Evolutionary conservation across 2,888 invertebrate species (phyloP), one percentile per base, ranked within the genome.

Genomic region (Drosophila tripunctata): DNA sequence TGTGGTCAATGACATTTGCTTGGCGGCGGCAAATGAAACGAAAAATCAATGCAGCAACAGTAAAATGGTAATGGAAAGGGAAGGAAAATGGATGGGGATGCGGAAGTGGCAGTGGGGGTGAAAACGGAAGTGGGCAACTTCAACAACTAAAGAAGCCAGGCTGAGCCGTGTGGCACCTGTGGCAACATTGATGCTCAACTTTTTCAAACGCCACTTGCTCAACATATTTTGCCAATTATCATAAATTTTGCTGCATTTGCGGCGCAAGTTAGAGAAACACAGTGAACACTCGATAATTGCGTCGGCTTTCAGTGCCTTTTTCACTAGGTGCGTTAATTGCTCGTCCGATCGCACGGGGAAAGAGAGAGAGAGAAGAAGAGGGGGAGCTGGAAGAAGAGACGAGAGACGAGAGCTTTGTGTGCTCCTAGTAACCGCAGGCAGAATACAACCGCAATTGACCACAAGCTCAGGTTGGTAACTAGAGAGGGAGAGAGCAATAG

Each of bases 1-100:
- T 33, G 67, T 82, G 82, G 82, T 82, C 82, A 82, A 86, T 83
- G 82, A 82, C 82, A 83, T 86, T 80, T 70, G 67, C 69, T 72
- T 48, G 61, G 27, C 30, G 36, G 41, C 57, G 69, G 57, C 60
- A 27, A 27, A 27, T 27, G 27, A 27, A 8, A 21, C 27, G 48
- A 65, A 83, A 75, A 79, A 79, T 79, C 78, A 79, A 79, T 79
- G 82, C 82, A 75, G 55, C 41, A 50, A 48, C 60, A 36, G 24
- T 14, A 47, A 35, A 51, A 56, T 40, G 38, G 38, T 30, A 30
- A n/a, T 30, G 21, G n/a, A 12, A 2, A 10, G 10, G 8, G 27
- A 8, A 7, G 24, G 2, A n/a, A n/a, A n/a, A n/a, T n/a, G 8
- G 24, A 1, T 24, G 1, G 6, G 24, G 24, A 6, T 7, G 24